Base-by-base conservation (phyloP, 2,888 invertebrate species). In the Chrysotoxum bicinctum region DNA sequence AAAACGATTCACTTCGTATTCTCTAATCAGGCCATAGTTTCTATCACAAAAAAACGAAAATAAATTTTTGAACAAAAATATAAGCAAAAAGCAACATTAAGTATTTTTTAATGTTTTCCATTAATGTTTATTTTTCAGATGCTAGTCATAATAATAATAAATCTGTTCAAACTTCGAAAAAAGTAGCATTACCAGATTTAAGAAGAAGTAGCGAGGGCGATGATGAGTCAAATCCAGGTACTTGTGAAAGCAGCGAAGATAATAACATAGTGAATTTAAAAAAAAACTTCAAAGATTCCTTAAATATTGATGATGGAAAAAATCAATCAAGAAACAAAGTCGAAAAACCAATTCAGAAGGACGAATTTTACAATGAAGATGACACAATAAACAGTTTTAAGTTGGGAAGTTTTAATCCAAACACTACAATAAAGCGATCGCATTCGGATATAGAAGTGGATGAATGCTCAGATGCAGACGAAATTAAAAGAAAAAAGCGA, bases 401-500 rank as follows among this genome's bases (percentile, higher is more conserved):
- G 56, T 3, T 73, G 16, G 9, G 69, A 14, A 76, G 37, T 54
- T 56, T 48, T 30, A 66, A 37, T 54, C 14, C 60, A 21, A 75
- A 62, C 45, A 40, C 14, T n/a, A 87, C 83, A 83, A 52, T 84
- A 23, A 89, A 89, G 56, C 87, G 89, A n/a, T 37, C 87, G 10
- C 87, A 92, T 89, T 91, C 93, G 23, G 93, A 92, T 84, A 90
- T 93, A 89, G 94, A 93, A 45, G 90, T 90, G 54, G 95, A 95
- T 21, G 90, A 91, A 16, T 94, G 94, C 35, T 92, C 92, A 32
- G 97, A 97, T 87, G 95, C 96, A 16, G 95, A 95, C 70, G 91
- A 92, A 76, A 93, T 93, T 45, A 95, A 95, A 87, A 93, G 95
- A 72, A 96, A 96, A 90, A 95, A 96, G 91, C 93, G 95, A n/a